Percentiles rank a stretch among this genome's conserved stretches.
These are phyloP conservation scores for Stenodera caucasica DNA, from an alignment of 2,888 invertebrate species.

Conservation along the genomic window DNA sequence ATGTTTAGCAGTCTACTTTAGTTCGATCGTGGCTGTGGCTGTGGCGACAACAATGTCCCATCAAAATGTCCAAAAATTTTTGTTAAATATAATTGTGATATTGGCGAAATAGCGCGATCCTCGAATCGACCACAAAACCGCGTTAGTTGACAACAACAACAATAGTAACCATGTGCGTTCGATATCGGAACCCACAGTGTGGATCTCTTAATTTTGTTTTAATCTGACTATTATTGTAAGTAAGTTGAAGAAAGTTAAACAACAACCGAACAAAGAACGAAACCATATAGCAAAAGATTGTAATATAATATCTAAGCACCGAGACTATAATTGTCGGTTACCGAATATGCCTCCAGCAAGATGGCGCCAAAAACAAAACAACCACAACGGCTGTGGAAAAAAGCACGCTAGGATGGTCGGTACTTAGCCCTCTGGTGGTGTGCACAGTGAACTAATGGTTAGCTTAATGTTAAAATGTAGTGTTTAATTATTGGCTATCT, in stretches of 20 bases:
- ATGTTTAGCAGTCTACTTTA: conserved; percentile 56
- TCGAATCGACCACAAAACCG: conserved; percentile 11
- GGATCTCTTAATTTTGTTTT: conserved; percentile 41
- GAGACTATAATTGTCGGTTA: conserved; percentile 54
- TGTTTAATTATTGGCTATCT: conserved; percentile 51
- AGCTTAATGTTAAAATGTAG: conserved; percentile 48
- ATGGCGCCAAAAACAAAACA: conserved; percentile 55
- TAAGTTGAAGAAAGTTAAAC: conserved; percentile 1
- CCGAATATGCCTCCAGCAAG: conserved; percentile 48
- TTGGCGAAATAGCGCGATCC: not conserved
- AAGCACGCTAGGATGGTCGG: conserved; percentile 19
- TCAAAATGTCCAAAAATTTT: no score
- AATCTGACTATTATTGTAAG: conserved; percentile 15
- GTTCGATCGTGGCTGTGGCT: conserved; percentile 52
- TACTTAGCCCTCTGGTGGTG: conserved; percentile 45
- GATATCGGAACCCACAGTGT: conserved; percentile 6
- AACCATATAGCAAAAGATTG: conserved; percentile 36
- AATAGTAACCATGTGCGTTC: no score
- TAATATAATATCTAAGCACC: conserved; percentile 51
- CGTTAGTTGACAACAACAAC: no score
- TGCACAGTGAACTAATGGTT: conserved; percentile 52
- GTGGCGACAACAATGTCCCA: conserved; percentile 48
- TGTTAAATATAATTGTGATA: not conserved
- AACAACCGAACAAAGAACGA: conserved; percentile 28
- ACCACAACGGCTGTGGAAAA: conserved; percentile 26